These are phyloP conservation scores for Pteronura brasiliensis DNA, from an alignment of 2,113 vertebrate genomes.

Conservation along the genomic window DNA sequence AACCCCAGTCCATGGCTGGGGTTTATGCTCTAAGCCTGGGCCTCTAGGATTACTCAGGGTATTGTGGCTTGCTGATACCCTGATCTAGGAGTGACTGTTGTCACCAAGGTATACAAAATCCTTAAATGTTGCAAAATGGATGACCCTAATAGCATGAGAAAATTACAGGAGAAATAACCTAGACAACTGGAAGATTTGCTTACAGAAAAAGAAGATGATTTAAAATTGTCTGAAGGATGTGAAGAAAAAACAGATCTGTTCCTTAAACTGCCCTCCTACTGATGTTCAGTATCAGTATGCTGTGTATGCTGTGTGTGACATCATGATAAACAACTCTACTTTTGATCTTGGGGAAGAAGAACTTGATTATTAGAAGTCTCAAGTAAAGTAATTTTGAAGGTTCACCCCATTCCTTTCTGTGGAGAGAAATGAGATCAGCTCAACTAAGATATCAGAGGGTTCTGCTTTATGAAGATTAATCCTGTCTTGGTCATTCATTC, in stretches of 20 bases:
- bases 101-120: background rate
- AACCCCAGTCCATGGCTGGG: background rate
- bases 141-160: background rate
- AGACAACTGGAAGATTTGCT: background rate
- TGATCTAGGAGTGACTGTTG: background rate
- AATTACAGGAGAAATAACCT: background rate
- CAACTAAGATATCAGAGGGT: background rate
- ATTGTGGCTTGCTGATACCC: background rate
- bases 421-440: background rate
- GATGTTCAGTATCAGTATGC: background rate
- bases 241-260: background rate
- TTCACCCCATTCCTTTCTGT: background rate
- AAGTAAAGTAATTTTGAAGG: background rate
- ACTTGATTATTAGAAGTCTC: background rate
- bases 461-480: background rate
- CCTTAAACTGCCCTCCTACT: background rate
- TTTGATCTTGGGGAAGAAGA: background rate
- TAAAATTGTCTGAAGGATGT: background rate
- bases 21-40: background rate
- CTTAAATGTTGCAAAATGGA: background rate
- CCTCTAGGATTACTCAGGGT: background rate
- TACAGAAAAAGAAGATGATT: background rate
- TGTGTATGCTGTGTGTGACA: background rate
- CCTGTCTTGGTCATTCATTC: background rate
- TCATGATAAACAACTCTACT: background rate